A percentile compares a stretch with the other conserved stretches of the same genome.
Evolutionary conservation across 2,113 vertebrate species (phyloP).

Genomic region (Scortum barcoo): DNA sequence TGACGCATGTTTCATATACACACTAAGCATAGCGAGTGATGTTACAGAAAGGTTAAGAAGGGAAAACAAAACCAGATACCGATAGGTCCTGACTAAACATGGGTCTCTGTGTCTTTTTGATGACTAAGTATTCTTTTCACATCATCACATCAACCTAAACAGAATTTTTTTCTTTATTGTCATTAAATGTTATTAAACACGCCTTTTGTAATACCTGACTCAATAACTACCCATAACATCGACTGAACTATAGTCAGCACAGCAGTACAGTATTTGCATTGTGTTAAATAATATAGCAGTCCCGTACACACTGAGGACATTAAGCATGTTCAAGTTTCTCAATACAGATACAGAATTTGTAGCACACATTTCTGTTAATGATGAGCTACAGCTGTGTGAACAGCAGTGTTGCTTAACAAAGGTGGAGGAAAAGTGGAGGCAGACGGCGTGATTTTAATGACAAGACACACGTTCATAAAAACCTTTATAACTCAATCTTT

Average conservation of each 20-base stretch:
- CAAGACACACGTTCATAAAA: background rate
- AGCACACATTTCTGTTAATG: background rate
- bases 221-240: background rate
- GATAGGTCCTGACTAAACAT: background rate
- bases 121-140: background rate
- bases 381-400: background rate
- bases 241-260: background rate
- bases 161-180: background rate
- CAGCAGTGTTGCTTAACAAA: background rate
- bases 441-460: conserved; percentile 5
- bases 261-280: background rate
- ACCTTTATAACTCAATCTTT: background rate
- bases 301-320: background rate
- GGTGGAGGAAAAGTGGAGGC: background rate
- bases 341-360: background rate
- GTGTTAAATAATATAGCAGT: background rate
- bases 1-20: background rate
- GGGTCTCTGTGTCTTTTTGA: conserved; percentile 2
- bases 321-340: background rate
- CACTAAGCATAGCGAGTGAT: background rate
- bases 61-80: background rate
- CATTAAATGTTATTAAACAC: background rate
- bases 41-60: background rate
- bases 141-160: background rate
- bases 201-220: background rate